Percentiles rank a stretch among this genome's conserved stretches.
Evolutionary conservation across 2,797 vertebrate species (phyloP).

Genomic region (Coilia nasus): DNA sequence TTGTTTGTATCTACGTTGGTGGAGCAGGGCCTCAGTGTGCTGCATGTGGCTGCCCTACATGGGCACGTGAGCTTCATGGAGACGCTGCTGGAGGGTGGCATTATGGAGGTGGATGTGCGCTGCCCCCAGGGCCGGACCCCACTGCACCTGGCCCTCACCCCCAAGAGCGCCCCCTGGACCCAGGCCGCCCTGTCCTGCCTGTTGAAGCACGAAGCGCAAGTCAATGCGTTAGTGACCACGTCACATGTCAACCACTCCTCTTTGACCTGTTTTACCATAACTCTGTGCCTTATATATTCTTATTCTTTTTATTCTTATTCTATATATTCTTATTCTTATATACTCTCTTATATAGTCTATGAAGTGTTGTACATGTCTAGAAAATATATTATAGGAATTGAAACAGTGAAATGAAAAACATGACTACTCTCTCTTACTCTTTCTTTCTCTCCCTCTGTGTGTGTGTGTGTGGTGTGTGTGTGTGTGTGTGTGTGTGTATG

Average conservation of each 20-base stretch:
- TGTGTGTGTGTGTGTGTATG: background rate
- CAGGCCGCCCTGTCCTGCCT: constrained; percentile 62
- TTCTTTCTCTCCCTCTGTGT: background rate
- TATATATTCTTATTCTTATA: too few relatives aligned
- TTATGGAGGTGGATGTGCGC: constrained; percentile 49
- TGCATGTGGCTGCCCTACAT: constrained; percentile 64
- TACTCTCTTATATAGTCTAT: too few relatives aligned
- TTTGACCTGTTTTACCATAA: too few relatives aligned
- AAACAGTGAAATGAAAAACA: background rate
- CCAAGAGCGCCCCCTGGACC: constrained; percentile 49
- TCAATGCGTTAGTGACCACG: constrained; percentile 57
- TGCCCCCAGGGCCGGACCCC: constrained; percentile 60
- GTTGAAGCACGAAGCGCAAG: constrained; percentile 61
- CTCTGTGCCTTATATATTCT: too few relatives aligned
- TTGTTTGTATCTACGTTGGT: constrained; percentile 16
- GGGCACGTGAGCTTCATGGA: constrained; percentile 55
- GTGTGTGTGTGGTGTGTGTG: too few relatives aligned
- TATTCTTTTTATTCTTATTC: too few relatives aligned
- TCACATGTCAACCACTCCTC: background rate
- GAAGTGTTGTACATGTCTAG: too few relatives aligned
- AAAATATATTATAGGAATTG: too few relatives aligned
- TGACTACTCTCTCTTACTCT: background rate
- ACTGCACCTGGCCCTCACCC: constrained; percentile 65
- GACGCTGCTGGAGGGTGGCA: constrained; percentile 50
- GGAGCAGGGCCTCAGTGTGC: constrained; percentile 58